Percentiles rank a stretch among this genome's conserved stretches.
Evolutionary conservation across 2,113 vertebrate genomes (phyloP).

Genomic region (Eubucco bourcierii): DNA sequence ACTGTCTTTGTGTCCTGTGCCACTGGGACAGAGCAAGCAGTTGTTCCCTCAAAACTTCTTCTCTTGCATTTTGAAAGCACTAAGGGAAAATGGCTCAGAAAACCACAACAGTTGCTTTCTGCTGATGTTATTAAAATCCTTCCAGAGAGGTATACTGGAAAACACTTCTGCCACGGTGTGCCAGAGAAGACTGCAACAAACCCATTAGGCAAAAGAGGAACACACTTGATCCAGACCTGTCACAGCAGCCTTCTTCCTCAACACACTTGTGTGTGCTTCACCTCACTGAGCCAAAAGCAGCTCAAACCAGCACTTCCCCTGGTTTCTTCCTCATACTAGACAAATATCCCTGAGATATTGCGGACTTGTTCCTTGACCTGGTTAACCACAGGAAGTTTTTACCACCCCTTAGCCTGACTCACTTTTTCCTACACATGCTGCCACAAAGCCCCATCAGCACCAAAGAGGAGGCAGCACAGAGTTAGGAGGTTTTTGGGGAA

Average conservation of each 20-base stretch:
- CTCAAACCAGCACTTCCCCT: background rate
- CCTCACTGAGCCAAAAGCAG: background rate
- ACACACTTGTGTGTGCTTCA: background rate
- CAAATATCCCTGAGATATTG: background rate
- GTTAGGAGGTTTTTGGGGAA: background rate
- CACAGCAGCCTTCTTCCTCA: background rate
- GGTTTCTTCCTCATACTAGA: background rate
- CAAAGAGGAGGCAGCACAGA: background rate
- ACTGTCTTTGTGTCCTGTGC: background rate
- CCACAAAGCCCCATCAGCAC: background rate
- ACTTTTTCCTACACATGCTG: background rate
- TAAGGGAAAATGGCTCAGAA: background rate
- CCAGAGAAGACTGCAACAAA: background rate
- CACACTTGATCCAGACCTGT: background rate
- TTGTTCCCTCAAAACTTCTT: background rate
- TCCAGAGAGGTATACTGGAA: background rate
- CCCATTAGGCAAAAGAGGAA: background rate
- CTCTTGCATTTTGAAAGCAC: background rate
- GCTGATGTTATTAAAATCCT: background rate
- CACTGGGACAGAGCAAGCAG: background rate
- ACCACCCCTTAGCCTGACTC: background rate
- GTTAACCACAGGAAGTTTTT: background rate
- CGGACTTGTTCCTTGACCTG: background rate
- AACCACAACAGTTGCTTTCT: background rate
- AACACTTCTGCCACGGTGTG: background rate